A percentile compares a stretch with the other conserved stretches of the same genome.
These are phyloP conservation scores for Harpalus rufipes DNA, from an alignment of 2,888 invertebrate species.

Conservation along the genomic window DNA sequence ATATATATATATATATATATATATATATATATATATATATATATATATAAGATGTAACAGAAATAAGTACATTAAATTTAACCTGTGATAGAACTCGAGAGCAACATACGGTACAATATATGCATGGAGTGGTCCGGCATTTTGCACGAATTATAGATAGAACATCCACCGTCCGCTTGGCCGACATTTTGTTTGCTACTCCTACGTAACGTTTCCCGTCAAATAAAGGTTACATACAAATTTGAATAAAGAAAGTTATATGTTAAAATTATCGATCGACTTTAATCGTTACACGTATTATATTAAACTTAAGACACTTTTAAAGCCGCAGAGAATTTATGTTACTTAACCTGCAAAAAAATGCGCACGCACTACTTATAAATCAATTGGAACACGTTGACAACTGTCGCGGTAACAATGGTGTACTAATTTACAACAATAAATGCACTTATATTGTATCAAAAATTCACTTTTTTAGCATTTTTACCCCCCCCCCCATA, in stretches of 20 bases:
- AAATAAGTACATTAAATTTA: too few species aligned
- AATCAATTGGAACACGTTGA: slow-evolving; percentile 50
- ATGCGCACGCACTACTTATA: slow-evolving; percentile 36
- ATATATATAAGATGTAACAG: too few species aligned
- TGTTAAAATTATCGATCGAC: background rate
- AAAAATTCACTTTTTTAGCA: too few species aligned
- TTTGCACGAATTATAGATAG: slow-evolving; percentile 76
- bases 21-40: too few species aligned
- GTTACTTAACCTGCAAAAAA: slow-evolving; percentile 37
- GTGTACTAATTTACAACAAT: slow-evolving; percentile 22
- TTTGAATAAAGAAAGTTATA: slow-evolving; percentile 1
- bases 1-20: too few species aligned
- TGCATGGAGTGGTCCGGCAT: slow-evolving; percentile 83
- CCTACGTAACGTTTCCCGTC: background rate
- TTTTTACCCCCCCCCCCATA: too few species aligned
- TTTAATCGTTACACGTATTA: background rate
- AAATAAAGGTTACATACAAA: slow-evolving; percentile 14
- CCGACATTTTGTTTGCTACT: slow-evolving; percentile 57
- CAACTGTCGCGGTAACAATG: slow-evolving; percentile 40
- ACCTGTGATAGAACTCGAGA: too few species aligned
- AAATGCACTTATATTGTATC: slow-evolving; percentile 35
- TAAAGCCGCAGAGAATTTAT: slow-evolving; percentile 8
- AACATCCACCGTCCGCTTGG: slow-evolving; percentile 51
- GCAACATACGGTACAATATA: slow-evolving; percentile 92
- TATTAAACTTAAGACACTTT: slow-evolving; percentile 4